Evolutionary conservation across 64 coral and sea anemone species (phyloP).

Genomic region (Pocillopora verrucosa): DNA sequence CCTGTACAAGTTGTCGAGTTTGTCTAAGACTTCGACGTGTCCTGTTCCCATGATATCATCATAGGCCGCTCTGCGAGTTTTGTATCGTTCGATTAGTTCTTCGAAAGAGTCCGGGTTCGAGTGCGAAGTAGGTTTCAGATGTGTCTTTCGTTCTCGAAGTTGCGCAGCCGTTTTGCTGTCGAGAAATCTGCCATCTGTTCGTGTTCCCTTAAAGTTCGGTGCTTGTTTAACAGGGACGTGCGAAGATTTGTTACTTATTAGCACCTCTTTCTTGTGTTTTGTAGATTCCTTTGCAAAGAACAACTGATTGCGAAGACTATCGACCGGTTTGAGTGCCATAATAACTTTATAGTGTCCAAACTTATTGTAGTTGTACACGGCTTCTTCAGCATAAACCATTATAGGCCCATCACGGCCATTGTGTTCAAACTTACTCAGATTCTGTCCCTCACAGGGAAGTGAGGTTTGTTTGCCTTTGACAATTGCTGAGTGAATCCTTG

Average conservation of each 20-base stretch:
- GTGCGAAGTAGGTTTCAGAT: neutral
- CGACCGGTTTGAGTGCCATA: constrained; percentile 55
- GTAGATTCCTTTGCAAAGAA: constrained; percentile 57
- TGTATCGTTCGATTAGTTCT: constrained; percentile 62
- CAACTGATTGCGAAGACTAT: constrained; percentile 83
- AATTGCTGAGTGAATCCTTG: constrained; percentile 84
- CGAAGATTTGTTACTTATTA: neutral
- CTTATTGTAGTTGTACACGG: neutral
- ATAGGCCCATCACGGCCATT: constrained; percentile 64
- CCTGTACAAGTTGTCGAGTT: constrained; percentile 62
- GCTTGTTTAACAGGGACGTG: constrained; percentile 7
- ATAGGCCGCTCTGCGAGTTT: constrained; percentile 53
- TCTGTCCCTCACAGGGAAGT: constrained; percentile 62
- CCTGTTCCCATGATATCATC: constrained; percentile 50
- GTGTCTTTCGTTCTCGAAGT: neutral
- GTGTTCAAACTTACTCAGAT: constrained; percentile 84
- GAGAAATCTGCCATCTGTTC: neutral
- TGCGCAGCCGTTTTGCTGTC: neutral
- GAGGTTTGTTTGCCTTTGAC: constrained; percentile 71
- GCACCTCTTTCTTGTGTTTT: constrained; percentile 25
- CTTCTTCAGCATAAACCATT: constrained; percentile 76
- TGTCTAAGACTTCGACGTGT: constrained; percentile 62
- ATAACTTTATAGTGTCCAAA: constrained; percentile 71
- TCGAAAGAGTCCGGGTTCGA: constrained; percentile 70
- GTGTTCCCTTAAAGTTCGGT: neutral